These are phyloP conservation scores for Diadema setosum DNA, from an alignment of 35 echinoderm and acorn worm species.

Conservation along the genomic window DNA sequence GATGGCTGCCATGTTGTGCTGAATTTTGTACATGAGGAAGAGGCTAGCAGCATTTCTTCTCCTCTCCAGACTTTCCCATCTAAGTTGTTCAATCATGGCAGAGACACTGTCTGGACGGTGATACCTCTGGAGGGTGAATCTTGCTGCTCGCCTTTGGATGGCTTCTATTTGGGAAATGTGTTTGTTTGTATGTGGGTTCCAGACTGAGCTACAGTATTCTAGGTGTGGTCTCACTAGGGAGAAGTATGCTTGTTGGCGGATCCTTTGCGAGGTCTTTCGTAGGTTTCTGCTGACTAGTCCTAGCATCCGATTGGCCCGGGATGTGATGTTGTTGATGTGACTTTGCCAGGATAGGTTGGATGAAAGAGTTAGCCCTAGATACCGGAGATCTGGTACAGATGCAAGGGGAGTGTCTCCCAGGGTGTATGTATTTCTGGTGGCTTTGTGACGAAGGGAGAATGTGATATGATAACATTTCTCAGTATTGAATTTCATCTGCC, in stretches of 20 bases:
- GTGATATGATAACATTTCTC: neutral
- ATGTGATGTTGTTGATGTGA: too few species aligned
- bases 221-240: slow-evolving; percentile 19
- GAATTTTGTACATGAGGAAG: neutral
- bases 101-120: neutral
- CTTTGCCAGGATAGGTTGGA: too few species aligned
- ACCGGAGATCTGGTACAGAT: too few species aligned
- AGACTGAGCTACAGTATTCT: slow-evolving; percentile 33
- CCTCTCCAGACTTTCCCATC: neutral
- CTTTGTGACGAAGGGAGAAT: neutral
- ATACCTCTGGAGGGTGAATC: neutral
- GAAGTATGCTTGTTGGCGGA: too few species aligned
- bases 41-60: neutral
- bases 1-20: too few species aligned
- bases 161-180: neutral
- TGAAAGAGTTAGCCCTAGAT: too few species aligned
- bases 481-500: neutral
- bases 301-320: slow-evolving; percentile 31
- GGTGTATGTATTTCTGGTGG: neutral
- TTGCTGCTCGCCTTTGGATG: neutral
- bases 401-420: neutral
- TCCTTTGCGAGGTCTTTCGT: neutral
- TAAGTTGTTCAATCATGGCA: neutral
- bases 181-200: too few species aligned
- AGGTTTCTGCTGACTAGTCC: slow-evolving; percentile 9